Evolutionary conservation across 2,797 vertebrate species (phyloP).

Genomic region (Sebastes steindachneri): DNA sequence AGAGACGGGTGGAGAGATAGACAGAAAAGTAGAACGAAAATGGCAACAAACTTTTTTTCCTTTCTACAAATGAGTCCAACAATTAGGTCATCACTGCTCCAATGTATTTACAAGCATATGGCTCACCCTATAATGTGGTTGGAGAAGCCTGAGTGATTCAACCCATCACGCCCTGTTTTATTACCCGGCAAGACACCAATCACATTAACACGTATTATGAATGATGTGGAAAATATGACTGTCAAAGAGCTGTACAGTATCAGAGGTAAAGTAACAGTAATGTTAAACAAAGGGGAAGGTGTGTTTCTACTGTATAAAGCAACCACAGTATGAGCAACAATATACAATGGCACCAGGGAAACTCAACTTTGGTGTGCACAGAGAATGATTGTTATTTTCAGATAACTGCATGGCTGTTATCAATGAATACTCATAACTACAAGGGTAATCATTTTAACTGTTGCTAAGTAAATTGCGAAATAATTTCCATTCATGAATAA

Average conservation of each 20-base stretch:
- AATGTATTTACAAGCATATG: slow-evolving; percentile 13
- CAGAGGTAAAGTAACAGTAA: slow-evolving; percentile 19
- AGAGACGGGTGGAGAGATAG: not conserved
- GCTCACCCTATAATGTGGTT: slow-evolving; percentile 26
- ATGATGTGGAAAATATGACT: slow-evolving; percentile 61
- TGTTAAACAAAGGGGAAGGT: not conserved
- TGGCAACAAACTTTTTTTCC: not conserved
- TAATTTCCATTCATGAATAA: not conserved
- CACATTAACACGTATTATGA: slow-evolving; percentile 43
- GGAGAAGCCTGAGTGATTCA: slow-evolving; percentile 29
- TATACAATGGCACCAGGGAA: not conserved
- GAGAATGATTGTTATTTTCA: not conserved
- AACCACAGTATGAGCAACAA: not conserved
- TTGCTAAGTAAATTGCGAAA: not conserved
- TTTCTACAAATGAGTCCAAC: slow-evolving; percentile 15
- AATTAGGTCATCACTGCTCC: slow-evolving; percentile 38
- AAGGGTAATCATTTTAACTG: not conserved
- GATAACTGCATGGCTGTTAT: not conserved
- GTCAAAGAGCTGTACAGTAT: not conserved
- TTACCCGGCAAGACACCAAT: slow-evolving; percentile 41
- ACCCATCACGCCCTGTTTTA: slow-evolving; percentile 55
- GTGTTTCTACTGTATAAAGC: slow-evolving; percentile 6
- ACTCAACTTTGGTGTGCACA: not conserved
- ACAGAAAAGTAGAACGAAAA: slow-evolving; percentile 8
- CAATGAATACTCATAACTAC: not conserved